A percentile compares a stretch with the other conserved stretches of the same genome.
phyloP scores from a whole-genome alignment of 2,113 vertebrate species.

The Megaptera novaeangliae region DNA sequence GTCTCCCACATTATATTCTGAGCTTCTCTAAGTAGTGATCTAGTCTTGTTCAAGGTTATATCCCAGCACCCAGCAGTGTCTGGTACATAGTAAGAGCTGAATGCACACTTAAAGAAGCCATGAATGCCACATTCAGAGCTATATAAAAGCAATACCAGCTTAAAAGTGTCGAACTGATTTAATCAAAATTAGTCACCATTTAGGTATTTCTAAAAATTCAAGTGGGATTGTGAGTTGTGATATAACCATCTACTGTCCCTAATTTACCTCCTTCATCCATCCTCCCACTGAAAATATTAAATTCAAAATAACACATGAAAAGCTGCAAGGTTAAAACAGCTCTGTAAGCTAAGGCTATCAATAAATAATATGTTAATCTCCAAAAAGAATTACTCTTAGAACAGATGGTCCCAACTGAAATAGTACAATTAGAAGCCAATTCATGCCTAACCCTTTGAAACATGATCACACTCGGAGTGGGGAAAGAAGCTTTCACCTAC shows the following conservation, averaged over 20 bases:
- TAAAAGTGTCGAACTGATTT: neutral
- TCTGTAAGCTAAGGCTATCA: neutral
- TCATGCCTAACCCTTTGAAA: neutral
- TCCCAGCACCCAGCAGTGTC: neutral
- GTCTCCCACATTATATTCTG: neutral
- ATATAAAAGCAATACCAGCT: neutral
- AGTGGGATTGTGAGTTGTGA: neutral
- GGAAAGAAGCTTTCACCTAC: neutral
- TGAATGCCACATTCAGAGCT: neutral
- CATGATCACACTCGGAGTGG: neutral
- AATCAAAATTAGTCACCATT: neutral
- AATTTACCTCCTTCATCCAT: neutral
- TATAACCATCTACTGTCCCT: neutral
- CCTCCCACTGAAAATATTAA: neutral
- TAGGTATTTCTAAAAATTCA: neutral
- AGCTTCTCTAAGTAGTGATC: neutral
- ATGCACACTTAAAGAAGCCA: neutral
- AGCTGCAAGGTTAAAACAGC: neutral
- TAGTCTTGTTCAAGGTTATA: neutral
- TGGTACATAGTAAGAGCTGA: neutral
- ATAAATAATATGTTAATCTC: neutral
- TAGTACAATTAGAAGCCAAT: neutral
- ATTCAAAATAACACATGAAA: neutral
- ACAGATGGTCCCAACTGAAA: neutral
- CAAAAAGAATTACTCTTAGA: neutral